Evolutionary conservation across 2,113 vertebrate genomes (phyloP), one percentile per base, ranked within the genome.

Genomic region (Castor canadensis): DNA sequence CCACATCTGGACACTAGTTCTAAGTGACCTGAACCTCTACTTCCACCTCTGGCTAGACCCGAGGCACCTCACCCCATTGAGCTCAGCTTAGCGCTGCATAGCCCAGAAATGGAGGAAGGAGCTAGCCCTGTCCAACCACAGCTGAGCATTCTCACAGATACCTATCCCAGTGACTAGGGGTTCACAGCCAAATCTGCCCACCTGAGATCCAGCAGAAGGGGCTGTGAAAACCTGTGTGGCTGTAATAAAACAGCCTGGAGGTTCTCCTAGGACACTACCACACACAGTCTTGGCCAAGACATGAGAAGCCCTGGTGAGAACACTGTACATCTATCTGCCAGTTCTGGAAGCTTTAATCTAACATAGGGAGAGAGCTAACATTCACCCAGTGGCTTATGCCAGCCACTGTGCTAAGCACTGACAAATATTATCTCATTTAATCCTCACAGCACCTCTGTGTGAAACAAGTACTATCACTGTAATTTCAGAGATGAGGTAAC

Each of bases 171-270:
- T 19, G 52, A 40, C 10, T 43, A 5, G 87, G 76, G 28, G 35
- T 20, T 40, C 73, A 62, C 82, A 76, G 84, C 11, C 79, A 76
- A 89, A 79, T 40, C 1, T 89, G 26, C 28, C 60, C 38, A 85
- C 3, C 58, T 67, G 32, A 66, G 49, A 66, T 9, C 76, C n/a
- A 80, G 62, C 35, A 95, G 47, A 87, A 84, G 64, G 40, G 62
- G 24, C 52, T 83, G 22, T 17, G 22, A 93, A 94, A 93, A 54
- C 28, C 43, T 30, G 71, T 2, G 5, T 49, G 24, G 79, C 43
- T 94, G 91, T 94, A 72, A 52, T 76, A 69, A 95, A 88, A 81
- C 19, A 89, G 82, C n/a, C 62, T 12, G 2, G 35, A 89, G 32
- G 40, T 54, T 92, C 64, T 92, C 73, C 58, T n/a, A 89, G 54